These are phyloP conservation scores for Tympanoctomys barrerae DNA, from an alignment of 2,797 vertebrate genomes.

Conservation along the genomic window DNA sequence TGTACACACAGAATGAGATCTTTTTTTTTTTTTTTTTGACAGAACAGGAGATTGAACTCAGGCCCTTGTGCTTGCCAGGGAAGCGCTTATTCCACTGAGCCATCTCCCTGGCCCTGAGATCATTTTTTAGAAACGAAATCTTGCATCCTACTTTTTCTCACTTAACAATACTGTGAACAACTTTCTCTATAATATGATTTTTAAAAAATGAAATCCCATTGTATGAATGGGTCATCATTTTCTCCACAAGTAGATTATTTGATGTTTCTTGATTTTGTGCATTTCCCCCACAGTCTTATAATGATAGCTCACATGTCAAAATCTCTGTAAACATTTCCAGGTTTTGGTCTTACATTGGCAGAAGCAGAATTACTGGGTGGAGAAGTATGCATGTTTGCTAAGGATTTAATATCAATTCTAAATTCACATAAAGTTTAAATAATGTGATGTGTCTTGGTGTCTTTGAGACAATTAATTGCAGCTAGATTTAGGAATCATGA, in stretches of 20 bases:
- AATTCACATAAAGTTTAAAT: slow-evolving; percentile 30
- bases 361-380: not conserved
- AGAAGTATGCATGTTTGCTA: not conserved
- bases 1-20: not conserved
- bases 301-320: slow-evolving; percentile 4
- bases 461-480: slow-evolving; percentile 10
- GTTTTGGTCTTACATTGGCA: slow-evolving; percentile 16
- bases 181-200: not conserved
- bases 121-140: not conserved
- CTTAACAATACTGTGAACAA: not conserved
- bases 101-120: too few relatives aligned
- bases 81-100: too few relatives aligned
- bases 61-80: too few relatives aligned
- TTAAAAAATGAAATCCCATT: not conserved
- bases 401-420: slow-evolving; percentile 42
- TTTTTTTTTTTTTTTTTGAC: not conserved
- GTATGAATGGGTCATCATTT: not conserved
- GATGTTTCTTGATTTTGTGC: slow-evolving; percentile 16
- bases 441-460: not conserved
- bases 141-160: not conserved
- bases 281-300: slow-evolving; percentile 1
- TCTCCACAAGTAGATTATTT: not conserved
- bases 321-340: slow-evolving; percentile 41
- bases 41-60: too few relatives aligned
- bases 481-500: not conserved